Evolutionary conservation across 2,888 invertebrate genomes (phyloP).

Genomic region (Drosophila kambysellisi): DNA sequence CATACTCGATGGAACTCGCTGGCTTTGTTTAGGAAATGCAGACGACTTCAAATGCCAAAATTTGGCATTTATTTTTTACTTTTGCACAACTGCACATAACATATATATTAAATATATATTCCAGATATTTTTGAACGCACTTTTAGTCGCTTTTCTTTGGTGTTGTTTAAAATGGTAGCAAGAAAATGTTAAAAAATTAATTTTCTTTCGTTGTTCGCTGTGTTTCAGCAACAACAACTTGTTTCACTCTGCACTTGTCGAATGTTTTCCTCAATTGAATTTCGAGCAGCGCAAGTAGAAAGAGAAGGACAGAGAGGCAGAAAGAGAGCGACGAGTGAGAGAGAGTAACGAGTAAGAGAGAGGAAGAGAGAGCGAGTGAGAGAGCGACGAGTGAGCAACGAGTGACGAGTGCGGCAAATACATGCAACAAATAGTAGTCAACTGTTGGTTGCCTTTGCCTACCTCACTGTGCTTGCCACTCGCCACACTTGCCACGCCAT

Average conservation of each 20-base stretch:
- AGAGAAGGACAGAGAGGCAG: constrained; percentile 10
- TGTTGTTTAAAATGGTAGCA: constrained; percentile 14
- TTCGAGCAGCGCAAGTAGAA: constrained; percentile 26
- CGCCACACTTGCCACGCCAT: constrained; percentile 17
- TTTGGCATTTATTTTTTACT: constrained; percentile 20
- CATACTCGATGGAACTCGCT: constrained; percentile 68
- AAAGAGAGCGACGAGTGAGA: constrained; percentile 9
- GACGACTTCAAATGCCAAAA: constrained; percentile 53
- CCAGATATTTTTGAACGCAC: constrained; percentile 14
- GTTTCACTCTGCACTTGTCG: constrained; percentile 80
- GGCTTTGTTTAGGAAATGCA: constrained; percentile 80
- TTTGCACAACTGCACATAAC: not conserved
- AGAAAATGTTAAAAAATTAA: constrained; percentile 46
- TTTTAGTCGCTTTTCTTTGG: constrained; percentile 14
- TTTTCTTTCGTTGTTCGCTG: constrained; percentile 67
- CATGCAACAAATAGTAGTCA: constrained; percentile 81
- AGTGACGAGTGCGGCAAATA: constrained; percentile 55
- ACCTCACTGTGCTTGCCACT: constrained; percentile 68
- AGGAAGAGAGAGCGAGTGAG: not conserved
- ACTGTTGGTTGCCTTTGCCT: constrained; percentile 79
- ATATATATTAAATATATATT: not conserved
- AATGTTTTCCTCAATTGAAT: constrained; percentile 77
- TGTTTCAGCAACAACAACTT: constrained; percentile 79
- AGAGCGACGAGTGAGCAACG: constrained; percentile 28
- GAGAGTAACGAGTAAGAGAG: constrained; percentile 8